A percentile compares a stretch with the other conserved stretches of the same genome.
Evolutionary conservation across 2,888 invertebrate genomes (phyloP).

Genomic region (Chironomus tentans): DNA sequence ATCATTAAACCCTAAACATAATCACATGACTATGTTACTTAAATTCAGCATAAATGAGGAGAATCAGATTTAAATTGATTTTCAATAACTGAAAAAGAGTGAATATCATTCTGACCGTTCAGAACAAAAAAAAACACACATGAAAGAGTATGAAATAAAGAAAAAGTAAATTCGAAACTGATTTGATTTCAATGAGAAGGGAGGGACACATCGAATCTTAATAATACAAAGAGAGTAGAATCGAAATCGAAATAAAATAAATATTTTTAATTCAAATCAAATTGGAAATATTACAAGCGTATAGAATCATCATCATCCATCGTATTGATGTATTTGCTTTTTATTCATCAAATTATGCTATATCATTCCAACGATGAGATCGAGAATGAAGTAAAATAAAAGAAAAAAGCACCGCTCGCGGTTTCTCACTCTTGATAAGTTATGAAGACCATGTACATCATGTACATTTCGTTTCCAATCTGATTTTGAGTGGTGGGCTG

Average conservation of each 20-base stretch:
- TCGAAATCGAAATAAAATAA: conserved; percentile 27
- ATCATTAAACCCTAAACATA: too few relatives aligned
- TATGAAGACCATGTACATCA: background rate
- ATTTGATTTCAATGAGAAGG: background rate
- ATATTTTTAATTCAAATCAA: conserved; percentile 20
- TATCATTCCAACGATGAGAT: background rate
- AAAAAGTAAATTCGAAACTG: too few relatives aligned
- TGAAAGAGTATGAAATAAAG: too few relatives aligned
- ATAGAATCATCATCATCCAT: conserved; percentile 17
- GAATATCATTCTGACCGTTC: background rate
- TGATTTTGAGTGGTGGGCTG: conserved; percentile 16
- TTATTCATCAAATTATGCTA: conserved; percentile 9
- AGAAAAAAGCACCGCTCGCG: background rate
- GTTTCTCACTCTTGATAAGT: background rate
- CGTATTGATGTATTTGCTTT: conserved; percentile 18
- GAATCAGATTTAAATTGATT: conserved; percentile 17
- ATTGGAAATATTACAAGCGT: conserved; percentile 2
- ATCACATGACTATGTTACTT: background rate
- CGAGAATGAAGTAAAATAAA: background rate
- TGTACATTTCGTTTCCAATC: background rate
- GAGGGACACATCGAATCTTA: background rate
- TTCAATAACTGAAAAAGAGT: background rate
- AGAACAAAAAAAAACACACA: too few relatives aligned
- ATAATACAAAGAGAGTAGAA: background rate
- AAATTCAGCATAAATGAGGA: background rate